Evolutionary conservation across 2,113 vertebrate genomes (phyloP).

Genomic region (Anseranas semipalmata): DNA sequence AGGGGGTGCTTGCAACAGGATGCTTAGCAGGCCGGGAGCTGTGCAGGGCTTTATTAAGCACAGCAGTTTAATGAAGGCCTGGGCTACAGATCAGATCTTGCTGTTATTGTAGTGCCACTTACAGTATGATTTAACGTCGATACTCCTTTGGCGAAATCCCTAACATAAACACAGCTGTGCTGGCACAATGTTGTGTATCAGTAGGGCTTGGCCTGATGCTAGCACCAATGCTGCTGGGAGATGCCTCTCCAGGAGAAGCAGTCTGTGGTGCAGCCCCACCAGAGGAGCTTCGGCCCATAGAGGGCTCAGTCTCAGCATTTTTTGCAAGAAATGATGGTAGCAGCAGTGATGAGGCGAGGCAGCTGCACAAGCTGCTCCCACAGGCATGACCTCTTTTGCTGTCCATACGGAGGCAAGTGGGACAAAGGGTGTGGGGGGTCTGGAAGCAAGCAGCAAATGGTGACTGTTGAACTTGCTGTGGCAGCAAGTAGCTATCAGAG

Average conservation of each 20-base stretch:
- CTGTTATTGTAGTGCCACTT: background rate
- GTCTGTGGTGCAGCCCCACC: too few relatives aligned
- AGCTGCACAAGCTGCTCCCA: background rate
- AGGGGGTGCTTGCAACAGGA: background rate
- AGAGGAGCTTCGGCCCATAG: background rate
- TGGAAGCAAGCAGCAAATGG: background rate
- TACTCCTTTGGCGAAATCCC: background rate
- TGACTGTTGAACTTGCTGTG: background rate
- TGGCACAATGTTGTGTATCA: background rate
- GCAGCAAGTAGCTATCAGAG: background rate
- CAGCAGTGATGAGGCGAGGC: background rate
- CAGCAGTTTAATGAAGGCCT: background rate
- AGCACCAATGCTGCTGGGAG: background rate
- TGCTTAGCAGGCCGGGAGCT: background rate
- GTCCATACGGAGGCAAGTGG: fast-evolving
- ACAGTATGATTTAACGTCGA: background rate
- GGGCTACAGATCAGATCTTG: background rate
- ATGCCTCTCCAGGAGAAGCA: background rate
- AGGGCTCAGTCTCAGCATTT: too few relatives aligned
- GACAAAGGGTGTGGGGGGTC: fast-evolving
- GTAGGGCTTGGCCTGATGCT: background rate
- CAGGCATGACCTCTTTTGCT: background rate
- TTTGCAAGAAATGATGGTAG: background rate
- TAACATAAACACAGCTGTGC: background rate
- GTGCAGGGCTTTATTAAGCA: too few relatives aligned